Base-by-base conservation (phyloP, 1,140 invertebrate genomes). In the Ips typographus region DNA sequence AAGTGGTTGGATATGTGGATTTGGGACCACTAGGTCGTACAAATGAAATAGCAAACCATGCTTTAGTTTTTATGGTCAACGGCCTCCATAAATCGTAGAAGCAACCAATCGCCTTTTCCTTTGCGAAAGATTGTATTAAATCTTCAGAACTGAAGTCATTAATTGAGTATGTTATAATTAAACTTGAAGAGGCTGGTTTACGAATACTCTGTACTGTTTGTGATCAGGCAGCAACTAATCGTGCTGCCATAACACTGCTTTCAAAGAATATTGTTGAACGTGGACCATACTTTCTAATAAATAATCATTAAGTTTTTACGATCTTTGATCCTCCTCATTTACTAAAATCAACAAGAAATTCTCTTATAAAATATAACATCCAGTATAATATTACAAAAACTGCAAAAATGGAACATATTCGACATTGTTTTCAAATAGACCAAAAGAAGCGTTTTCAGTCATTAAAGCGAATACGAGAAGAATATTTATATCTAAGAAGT, bases 321-420 rank as follows among this genome's bases (percentile, higher is more conserved):
- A n/a, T 67, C 4, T 67, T 67, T 58, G 65, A 67, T 38, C 36
- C 56, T 49, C 65, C 53, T 49, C 65, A 67, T 40, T 7, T 67
- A 3, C 5, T 67, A 40, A 67, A 67, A 58, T 58, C 37, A 8
- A 59, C 55, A 5, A 37, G 53, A n/a, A 67, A 67, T 67, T 55
- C 55, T 22, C 40, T 67, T 57, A 44, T 67, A 36, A 67, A 57
- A 38, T 66, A 66, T 58, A 44, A 57, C 52, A 67, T 67, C 22
- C 22, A 67, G 37, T 67, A 44, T 49, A 38, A 42, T 58, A 58
- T 39, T 4, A 51, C 42, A 6, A 67, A 58, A 67, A 47, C 36
- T 36, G 52, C 52, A 22, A 55, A 55, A 55, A 7, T 5, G 52
- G 5, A 55, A 22, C 36, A 55, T 37, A 22, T 22, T 22, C 22